Percentiles rank a stretch among this genome's conserved stretches.
Evolutionary conservation across 2,888 invertebrate genomes (phyloP).

Genomic region (Aquatica leii): DNA sequence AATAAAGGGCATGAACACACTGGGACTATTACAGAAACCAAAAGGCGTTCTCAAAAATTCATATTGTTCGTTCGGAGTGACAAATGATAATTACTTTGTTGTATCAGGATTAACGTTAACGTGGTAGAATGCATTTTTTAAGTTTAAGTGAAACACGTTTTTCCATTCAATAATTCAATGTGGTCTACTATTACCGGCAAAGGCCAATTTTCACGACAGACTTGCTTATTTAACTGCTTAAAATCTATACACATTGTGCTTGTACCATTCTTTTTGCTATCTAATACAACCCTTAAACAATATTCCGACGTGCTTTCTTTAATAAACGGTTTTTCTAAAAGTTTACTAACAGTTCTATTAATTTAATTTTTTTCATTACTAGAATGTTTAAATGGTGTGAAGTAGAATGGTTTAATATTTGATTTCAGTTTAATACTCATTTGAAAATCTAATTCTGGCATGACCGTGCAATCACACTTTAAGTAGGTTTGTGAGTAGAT

Average conservation of each 20-base stretch:
- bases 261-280: neutral
- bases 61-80: neutral
- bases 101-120: neutral
- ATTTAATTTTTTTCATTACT: neutral
- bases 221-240: too few species aligned
- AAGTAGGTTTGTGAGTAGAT: too few species aligned
- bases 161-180: neutral
- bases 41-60: slow-evolving; percentile 6
- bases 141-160: neutral
- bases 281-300: neutral
- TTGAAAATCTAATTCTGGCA: neutral
- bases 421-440: neutral
- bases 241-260: neutral
- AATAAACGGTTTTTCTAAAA: neutral
- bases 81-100: slow-evolving; percentile 5
- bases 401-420: neutral
- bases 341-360: neutral
- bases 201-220: too few species aligned
- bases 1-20: neutral
- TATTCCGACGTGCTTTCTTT: too few species aligned
- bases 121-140: neutral
- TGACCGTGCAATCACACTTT: too few species aligned
- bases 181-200: too few species aligned
- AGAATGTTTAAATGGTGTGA: neutral
- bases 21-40: slow-evolving; percentile 2